Evolutionary conservation across 2,797 vertebrate genomes (phyloP).

Genomic region (Manis pentadactyla): DNA sequence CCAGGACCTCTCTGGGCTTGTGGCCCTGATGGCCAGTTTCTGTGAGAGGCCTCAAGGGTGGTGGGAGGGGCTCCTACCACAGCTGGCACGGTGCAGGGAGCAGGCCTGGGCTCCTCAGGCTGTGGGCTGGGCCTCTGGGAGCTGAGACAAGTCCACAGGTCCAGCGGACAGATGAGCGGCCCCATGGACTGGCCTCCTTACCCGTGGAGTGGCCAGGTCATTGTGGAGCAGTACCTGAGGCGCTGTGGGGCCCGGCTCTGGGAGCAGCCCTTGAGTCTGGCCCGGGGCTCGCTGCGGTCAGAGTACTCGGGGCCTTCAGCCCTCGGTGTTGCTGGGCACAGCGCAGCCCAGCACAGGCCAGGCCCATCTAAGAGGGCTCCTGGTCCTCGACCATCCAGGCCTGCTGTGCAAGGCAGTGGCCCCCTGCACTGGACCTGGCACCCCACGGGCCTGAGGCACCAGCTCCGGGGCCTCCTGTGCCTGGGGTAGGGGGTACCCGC

Average conservation of each 20-base stretch:
- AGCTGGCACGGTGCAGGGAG: no score
- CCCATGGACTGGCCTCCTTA: neutral
- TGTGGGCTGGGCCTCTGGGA: neutral
- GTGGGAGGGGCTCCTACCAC: neutral
- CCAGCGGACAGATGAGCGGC: neutral
- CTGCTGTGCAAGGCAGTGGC: neutral
- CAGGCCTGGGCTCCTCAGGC: neutral
- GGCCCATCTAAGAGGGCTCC: neutral
- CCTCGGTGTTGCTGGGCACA: neutral
- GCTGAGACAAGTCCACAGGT: neutral
- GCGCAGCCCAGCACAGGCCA: neutral
- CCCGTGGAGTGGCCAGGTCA: neutral
- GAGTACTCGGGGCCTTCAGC: neutral
- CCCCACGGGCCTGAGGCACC: neutral
- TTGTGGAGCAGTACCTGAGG: neutral
- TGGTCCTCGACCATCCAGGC: rapidly evolving
- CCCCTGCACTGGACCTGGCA: neutral
- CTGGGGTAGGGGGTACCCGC: rapidly evolving
- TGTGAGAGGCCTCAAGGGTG: neutral
- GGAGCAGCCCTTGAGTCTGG: neutral
- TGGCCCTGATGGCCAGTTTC: neutral
- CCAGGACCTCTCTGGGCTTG: neutral
- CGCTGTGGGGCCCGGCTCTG: neutral
- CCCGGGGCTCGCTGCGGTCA: neutral
- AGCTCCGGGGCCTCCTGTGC: neutral